Percentiles rank a stretch among this genome's conserved stretches.
phyloP scores from a whole-genome alignment of 2,888 invertebrate species.

The Aleiodes alternator region DNA sequence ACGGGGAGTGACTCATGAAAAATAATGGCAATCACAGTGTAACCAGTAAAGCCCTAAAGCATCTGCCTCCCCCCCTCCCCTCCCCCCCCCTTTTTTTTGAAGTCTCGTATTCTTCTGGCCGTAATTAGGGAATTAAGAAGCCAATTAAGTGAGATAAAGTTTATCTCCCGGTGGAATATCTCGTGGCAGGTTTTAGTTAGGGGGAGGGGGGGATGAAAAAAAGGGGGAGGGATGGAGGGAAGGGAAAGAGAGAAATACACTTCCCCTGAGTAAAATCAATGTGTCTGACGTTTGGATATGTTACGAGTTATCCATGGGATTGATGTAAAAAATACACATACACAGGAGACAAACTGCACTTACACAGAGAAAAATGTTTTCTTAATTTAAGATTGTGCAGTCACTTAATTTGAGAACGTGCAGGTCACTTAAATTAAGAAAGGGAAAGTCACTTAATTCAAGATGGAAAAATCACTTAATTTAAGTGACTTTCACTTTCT shows the following conservation, averaged over 20 bases:
- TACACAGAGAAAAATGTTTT: neutral
- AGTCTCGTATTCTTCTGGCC: constrained; percentile 29
- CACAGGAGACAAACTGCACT: neutral
- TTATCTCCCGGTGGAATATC: constrained; percentile 33
- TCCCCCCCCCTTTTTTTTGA: neutral
- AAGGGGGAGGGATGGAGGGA: constrained; percentile 5
- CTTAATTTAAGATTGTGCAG: too few relatives aligned
- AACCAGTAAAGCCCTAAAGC: too few relatives aligned
- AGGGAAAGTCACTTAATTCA: too few relatives aligned
- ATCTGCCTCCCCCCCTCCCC: too few relatives aligned
- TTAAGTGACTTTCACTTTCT: too few relatives aligned
- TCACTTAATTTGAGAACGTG: too few relatives aligned
- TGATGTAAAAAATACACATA: neutral
- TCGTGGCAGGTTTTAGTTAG: constrained; percentile 4
- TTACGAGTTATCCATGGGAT: neutral
- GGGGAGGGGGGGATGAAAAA: too few relatives aligned
- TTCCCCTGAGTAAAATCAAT: constrained; percentile 17
- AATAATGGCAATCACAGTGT: neutral
- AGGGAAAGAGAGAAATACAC: constrained; percentile 25
- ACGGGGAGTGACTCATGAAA: neutral
- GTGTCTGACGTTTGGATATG: constrained; percentile 29
- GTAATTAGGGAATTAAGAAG: constrained; percentile 52
- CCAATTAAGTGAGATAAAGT: constrained; percentile 50
- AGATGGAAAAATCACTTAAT: too few relatives aligned
- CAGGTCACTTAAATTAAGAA: too few relatives aligned